A percentile compares a stretch with the other conserved stretches of the same genome.
These are phyloP conservation scores for Betta splendens DNA, from an alignment of 2,797 vertebrate genomes.

Conservation along the genomic window DNA sequence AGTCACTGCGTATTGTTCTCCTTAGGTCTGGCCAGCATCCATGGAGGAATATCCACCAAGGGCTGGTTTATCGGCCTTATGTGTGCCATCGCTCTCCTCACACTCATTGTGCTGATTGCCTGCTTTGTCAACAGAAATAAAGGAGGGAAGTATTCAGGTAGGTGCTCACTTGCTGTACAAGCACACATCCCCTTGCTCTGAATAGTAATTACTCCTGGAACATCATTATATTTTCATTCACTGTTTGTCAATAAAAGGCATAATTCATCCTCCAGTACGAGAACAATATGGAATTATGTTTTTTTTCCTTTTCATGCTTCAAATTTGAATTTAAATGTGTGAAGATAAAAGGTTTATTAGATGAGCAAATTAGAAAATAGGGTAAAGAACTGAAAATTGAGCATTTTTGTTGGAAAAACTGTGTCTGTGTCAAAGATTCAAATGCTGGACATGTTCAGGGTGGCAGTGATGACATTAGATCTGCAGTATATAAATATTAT, in stretches of 20 bases:
- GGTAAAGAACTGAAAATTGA: no score
- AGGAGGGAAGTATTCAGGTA: slow-evolving; percentile 99
- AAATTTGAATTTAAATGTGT: slow-evolving; percentile 60
- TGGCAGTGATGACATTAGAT: slow-evolving; percentile 55
- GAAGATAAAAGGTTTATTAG: slow-evolving; percentile 31
- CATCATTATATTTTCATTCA: slow-evolving; percentile 57
- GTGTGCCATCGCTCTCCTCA: slow-evolving; percentile 94
- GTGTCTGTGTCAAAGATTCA: no score
- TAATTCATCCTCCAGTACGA: slow-evolving; percentile 42
- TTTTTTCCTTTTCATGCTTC: slow-evolving; percentile 10
- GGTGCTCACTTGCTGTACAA: slow-evolving; percentile 51
- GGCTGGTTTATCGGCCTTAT: slow-evolving; percentile 99
- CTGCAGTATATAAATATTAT: slow-evolving; percentile 54
- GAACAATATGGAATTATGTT: slow-evolving; percentile 38
- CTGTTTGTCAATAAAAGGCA: slow-evolving; percentile 49
- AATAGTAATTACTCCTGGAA: slow-evolving; percentile 58
- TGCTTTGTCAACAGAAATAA: slow-evolving; percentile 98
- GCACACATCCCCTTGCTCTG: slow-evolving; percentile 32
- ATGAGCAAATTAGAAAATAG: no score
- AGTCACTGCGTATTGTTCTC: slow-evolving; percentile 70
- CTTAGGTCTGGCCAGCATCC: slow-evolving; percentile 89
- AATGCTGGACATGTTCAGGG: no score
- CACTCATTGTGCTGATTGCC: slow-evolving; percentile 88
- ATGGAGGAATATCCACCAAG: slow-evolving; percentile 91
- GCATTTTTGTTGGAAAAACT: no score